A percentile compares a stretch with the other conserved stretches of the same genome.
Conservation (phyloP, 2,888 invertebrate species). For the Xylocampa areola region DNA sequence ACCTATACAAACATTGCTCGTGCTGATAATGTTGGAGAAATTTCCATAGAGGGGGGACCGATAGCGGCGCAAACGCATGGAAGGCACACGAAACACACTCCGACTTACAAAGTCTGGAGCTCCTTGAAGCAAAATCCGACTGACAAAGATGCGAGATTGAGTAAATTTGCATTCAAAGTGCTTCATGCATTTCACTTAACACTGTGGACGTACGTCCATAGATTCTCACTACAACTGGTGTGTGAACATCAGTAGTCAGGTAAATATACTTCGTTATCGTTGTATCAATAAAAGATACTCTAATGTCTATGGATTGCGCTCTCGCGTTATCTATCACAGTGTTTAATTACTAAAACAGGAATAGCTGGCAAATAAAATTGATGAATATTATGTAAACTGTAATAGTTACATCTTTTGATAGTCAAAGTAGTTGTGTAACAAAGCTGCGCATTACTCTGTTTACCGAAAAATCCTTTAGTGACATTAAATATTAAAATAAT, state of each 20-base stretch:
- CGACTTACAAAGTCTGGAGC: constrained; percentile 28
- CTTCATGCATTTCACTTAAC: constrained; percentile 22
- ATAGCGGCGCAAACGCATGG: constrained; percentile 7
- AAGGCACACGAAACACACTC: neutral
- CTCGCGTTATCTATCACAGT: constrained; percentile 69
- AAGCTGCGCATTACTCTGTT: neutral
- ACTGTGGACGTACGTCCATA: constrained; percentile 33
- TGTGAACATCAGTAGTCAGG: constrained; percentile 70
- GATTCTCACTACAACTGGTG: constrained; percentile 67
- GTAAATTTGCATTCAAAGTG: neutral
- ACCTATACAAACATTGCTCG: constrained; percentile 28
- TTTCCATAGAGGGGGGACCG: constrained; percentile 20
- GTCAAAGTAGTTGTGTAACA: neutral
- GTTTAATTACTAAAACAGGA: constrained; percentile 66
- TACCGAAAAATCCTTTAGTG: too few species aligned
- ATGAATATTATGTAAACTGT: constrained; percentile 2
- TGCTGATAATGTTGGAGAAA: constrained; percentile 41
- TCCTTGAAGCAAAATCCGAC: constrained; percentile 21
- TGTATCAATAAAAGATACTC: constrained; percentile 85
- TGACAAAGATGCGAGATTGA: constrained; percentile 9
- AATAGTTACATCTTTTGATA: neutral
- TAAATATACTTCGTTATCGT: constrained; percentile 78
- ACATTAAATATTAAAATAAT: too few species aligned
- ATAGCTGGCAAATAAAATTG: constrained; percentile 50
- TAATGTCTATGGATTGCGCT: constrained; percentile 77